Conservation (phyloP, 2,888 invertebrate genomes). For the Gibbula magus region DNA sequence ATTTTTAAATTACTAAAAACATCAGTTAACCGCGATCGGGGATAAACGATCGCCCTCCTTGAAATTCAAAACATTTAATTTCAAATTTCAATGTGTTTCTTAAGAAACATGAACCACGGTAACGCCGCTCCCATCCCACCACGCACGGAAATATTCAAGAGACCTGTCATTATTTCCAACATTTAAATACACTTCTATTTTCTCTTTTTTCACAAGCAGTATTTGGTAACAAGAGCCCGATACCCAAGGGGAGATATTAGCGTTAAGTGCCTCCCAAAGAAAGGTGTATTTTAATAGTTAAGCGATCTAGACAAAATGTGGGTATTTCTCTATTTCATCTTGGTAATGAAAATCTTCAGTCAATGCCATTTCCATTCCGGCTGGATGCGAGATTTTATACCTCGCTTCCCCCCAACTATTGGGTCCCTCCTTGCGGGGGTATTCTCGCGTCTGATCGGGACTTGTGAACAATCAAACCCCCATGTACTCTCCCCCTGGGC, state of each 20-base stretch:
- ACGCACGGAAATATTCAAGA: constrained; percentile 9
- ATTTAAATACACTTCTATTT: constrained; percentile 10
- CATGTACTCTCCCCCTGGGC: not conserved
- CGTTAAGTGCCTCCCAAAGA: not conserved
- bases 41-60: not conserved
- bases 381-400: constrained; percentile 8
- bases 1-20: too few species aligned
- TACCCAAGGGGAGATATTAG: constrained; percentile 7
- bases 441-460: not conserved
- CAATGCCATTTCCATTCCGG: constrained; percentile 8
- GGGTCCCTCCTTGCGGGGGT: not conserved
- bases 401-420: constrained; percentile 9
- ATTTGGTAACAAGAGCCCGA: constrained; percentile 4
- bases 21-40: too few species aligned
- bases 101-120: not conserved
- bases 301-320: constrained; percentile 19
- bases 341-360: constrained; percentile 19
- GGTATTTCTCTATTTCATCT: constrained; percentile 22
- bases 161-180: constrained; percentile 2
- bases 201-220: constrained; percentile 6
- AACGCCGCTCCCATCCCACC: not conserved
- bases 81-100: not conserved
- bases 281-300: constrained; percentile 10
- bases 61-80: constrained; percentile 12
- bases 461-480: not conserved